Evolutionary conservation across 2,888 invertebrate genomes (phyloP).

Genomic region (Salpingus planirostris): DNA sequence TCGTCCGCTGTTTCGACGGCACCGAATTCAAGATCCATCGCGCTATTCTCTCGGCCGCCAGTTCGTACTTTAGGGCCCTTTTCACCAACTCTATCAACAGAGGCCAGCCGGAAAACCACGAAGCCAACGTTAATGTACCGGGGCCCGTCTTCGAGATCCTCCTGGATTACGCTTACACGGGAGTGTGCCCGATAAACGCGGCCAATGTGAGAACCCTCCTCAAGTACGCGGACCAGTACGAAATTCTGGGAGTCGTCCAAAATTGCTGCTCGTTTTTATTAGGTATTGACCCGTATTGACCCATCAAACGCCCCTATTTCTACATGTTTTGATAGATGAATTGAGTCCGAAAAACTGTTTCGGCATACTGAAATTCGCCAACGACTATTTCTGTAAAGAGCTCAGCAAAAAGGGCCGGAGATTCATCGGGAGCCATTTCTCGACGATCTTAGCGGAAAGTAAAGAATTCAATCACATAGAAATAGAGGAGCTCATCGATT

Average conservation of each 20-base stretch:
- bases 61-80: constrained; percentile 62
- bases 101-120: constrained; percentile 51
- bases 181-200: constrained; percentile 52
- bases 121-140: constrained; percentile 52
- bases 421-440: constrained; percentile 32
- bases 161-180: constrained; percentile 69
- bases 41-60: constrained; percentile 61
- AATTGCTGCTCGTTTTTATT: constrained; percentile 59
- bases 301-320: neutral
- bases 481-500: constrained; percentile 52
- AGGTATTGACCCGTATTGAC: constrained; percentile 16
- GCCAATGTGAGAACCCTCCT: constrained; percentile 62
- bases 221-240: constrained; percentile 63
- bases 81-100: constrained; percentile 60
- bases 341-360: constrained; percentile 61
- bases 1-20: constrained; percentile 54
- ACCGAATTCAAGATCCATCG: constrained; percentile 57
- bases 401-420: constrained; percentile 51
- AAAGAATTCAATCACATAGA: constrained; percentile 54
- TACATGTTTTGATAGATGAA: constrained; percentile 37
- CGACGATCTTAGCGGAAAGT: constrained; percentile 50
- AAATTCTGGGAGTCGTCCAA: constrained; percentile 62
- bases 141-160: constrained; percentile 54
- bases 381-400: constrained; percentile 60
- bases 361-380: constrained; percentile 61